Evolutionary conservation across 1,140 invertebrate species (phyloP).

Genomic region (Helicorthomorpha holstii): DNA sequence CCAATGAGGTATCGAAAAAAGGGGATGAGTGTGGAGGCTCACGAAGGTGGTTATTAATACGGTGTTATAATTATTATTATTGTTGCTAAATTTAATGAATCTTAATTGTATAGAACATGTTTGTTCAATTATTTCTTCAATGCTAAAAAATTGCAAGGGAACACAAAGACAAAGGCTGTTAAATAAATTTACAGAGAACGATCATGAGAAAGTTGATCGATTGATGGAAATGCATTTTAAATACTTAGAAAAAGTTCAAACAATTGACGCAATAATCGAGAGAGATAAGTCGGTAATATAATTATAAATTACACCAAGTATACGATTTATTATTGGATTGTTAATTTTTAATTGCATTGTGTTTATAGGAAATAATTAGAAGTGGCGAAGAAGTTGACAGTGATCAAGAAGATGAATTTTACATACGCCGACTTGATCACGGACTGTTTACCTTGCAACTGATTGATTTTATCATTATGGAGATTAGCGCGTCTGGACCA

Average conservation of each 20-base stretch:
- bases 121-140: conserved; percentile 79
- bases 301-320: no score
- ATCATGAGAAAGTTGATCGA: conserved; percentile 95
- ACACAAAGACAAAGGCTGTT: conserved; percentile 75
- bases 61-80: neutral
- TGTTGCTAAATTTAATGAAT: conserved; percentile 1
- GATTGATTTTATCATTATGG: conserved; percentile 87
- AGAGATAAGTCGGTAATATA: conserved; percentile 28
- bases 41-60: conserved; percentile 48
- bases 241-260: conserved; percentile 84
- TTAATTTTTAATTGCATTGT: no score
- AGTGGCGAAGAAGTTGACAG: conserved; percentile 35
- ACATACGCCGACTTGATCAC: conserved; percentile 71
- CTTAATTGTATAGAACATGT: conserved; percentile 61
- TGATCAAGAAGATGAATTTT: conserved; percentile 59
- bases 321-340: no score
- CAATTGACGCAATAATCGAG: conserved; percentile 59
- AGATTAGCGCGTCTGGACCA: conserved; percentile 60
- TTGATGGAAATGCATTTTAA: conserved; percentile 93
- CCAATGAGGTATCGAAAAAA: conserved; percentile 71
- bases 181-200: conserved; percentile 94
- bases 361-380: neutral
- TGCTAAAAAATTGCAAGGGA: conserved; percentile 80
- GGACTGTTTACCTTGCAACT: conserved; percentile 91
- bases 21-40: conserved; percentile 68